A percentile compares a stretch with the other conserved stretches of the same genome.
Conservation (phyloP, 2,888 invertebrate species). For the Falcaria lacertinaria region DNA sequence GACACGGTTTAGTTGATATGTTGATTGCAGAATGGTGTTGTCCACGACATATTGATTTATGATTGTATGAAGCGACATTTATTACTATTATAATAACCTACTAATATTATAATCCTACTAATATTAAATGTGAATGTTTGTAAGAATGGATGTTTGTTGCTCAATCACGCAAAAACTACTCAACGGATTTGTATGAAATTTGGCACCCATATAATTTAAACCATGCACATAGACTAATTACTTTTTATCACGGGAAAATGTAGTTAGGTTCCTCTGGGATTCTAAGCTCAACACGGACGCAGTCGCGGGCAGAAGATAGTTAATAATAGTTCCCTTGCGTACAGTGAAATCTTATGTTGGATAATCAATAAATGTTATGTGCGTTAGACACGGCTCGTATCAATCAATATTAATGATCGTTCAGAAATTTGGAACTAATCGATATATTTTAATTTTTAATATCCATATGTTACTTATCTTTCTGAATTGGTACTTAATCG, state of each 20-base stretch:
- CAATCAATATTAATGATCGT: conserved; percentile 72
- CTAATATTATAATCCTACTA: too few species aligned
- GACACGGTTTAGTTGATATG: conserved; percentile 74
- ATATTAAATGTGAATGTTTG: too few species aligned
- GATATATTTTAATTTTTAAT: conserved; percentile 63
- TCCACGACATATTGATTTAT: conserved; percentile 42
- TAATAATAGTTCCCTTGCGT: conserved; percentile 51
- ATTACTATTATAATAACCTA: conserved; percentile 53
- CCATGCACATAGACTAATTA: too few species aligned
- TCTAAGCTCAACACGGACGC: too few species aligned
- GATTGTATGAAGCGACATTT: conserved; percentile 63
- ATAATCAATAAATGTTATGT: conserved; percentile 65
- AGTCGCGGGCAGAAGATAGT: too few species aligned
- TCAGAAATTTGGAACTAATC: conserved; percentile 72
- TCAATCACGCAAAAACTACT: too few species aligned
- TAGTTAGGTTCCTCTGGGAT: too few species aligned
- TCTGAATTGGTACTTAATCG: conserved; percentile 40
- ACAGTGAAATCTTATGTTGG: conserved; percentile 54
- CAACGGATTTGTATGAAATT: too few species aligned
- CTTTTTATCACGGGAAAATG: too few species aligned
- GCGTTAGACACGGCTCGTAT: conserved; percentile 69
- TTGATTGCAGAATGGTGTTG: conserved; percentile 65
- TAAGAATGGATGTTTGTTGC: too few species aligned
- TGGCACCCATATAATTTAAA: too few species aligned
- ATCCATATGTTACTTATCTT: conserved; percentile 56